These are phyloP conservation scores for Eilema griseolum DNA, from an alignment of 2,888 invertebrate species.

Conservation along the genomic window DNA sequence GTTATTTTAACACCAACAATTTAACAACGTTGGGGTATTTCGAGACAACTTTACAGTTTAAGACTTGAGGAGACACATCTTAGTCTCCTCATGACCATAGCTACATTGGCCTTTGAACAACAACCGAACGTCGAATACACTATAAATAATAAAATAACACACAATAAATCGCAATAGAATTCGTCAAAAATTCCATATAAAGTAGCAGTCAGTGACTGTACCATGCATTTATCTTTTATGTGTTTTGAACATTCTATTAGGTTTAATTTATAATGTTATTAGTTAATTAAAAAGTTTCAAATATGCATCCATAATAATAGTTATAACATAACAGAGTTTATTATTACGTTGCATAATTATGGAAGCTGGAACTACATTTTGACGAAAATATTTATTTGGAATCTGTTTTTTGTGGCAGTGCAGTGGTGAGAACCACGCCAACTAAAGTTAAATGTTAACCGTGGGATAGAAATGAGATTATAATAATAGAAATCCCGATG, in stretches of 20 bases:
- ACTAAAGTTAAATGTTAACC: background rate
- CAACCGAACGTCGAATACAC: background rate
- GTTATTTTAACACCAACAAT: background rate
- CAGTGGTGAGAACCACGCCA: conserved; percentile 3
- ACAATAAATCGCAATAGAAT: no score
- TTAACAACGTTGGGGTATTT: background rate
- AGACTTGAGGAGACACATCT: background rate
- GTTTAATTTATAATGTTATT: conserved; percentile 11
- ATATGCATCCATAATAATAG: conserved; percentile 7
- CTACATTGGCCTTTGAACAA: background rate
- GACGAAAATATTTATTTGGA: conserved; percentile 1
- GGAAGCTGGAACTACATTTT: background rate
- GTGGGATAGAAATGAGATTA: conserved; percentile 1
- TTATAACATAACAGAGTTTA: background rate
- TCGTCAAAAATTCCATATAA: background rate
- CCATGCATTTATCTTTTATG: background rate
- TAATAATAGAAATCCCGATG: background rate
- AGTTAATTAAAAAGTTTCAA: conserved; percentile 7
- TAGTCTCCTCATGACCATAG: background rate
- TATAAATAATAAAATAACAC: background rate
- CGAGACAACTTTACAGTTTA: background rate
- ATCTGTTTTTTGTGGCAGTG: background rate
- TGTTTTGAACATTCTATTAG: conserved; percentile 14
- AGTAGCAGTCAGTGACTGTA: background rate
- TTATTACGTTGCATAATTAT: conserved; percentile 8